Evolutionary conservation across 2,888 invertebrate species (phyloP).

Genomic region (Torymus aiolomorphi): DNA sequence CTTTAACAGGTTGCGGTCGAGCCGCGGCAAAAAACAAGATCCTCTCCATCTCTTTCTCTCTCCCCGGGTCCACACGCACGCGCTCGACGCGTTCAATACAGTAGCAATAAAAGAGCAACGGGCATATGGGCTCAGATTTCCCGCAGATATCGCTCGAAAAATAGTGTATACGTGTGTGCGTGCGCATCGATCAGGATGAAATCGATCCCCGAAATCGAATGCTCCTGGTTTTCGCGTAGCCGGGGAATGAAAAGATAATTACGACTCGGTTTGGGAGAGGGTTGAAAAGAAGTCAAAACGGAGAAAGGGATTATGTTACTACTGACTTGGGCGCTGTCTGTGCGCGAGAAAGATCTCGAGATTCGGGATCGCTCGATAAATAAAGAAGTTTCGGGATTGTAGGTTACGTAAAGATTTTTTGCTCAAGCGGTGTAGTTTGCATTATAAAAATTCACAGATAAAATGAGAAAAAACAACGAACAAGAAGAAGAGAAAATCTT

Average conservation of each 20-base stretch:
- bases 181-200: conserved; percentile 27
- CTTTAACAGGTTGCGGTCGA: conserved; percentile 25
- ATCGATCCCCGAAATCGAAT: conserved; percentile 55
- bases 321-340: not conserved
- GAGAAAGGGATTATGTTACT: conserved; percentile 39
- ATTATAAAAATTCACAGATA: too few relatives aligned
- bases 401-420: too few relatives aligned
- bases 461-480: too few relatives aligned
- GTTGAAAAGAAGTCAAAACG: conserved; percentile 1
- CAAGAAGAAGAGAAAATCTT: too few relatives aligned
- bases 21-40: conserved; percentile 22
- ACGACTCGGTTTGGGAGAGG: not conserved
- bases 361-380: too few relatives aligned
- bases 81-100: conserved; percentile 33
- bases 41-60: not conserved
- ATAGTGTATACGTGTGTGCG: conserved; percentile 16
- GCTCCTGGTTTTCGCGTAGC: conserved; percentile 7
- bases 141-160: conserved; percentile 35
- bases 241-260: conserved; percentile 38
- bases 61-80: not conserved
- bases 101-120: conserved; percentile 41
- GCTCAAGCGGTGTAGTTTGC: too few relatives aligned
- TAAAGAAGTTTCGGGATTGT: too few relatives aligned
- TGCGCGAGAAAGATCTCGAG: not conserved
- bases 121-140: conserved; percentile 41